Conservation (phyloP, 2,888 invertebrate genomes). For the Spilosoma lubricipeda region DNA sequence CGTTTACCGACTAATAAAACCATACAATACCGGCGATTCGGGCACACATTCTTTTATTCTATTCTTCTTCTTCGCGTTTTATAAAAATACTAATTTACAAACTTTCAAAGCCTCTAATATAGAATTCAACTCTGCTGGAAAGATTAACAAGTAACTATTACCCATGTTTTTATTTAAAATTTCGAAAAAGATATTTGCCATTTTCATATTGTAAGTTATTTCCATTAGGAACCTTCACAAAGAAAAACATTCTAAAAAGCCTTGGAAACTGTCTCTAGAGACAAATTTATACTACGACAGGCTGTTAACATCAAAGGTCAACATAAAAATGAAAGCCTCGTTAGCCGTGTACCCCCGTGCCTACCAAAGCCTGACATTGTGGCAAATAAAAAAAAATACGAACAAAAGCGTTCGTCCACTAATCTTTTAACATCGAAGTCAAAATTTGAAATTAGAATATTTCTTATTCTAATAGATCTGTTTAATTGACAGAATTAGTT, state of each 20-base stretch:
- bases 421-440: not conserved
- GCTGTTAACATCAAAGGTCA: conserved; percentile 5
- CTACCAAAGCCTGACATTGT: not conserved
- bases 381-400: not conserved
- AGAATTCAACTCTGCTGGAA: not conserved
- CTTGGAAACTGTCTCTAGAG: conserved; percentile 2
- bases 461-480: not conserved
- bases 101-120: not conserved
- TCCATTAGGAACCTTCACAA: not conserved
- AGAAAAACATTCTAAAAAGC: not conserved
- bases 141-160: too few relatives aligned
- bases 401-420: not conserved
- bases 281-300: not conserved
- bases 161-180: too few relatives aligned
- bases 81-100: too few relatives aligned
- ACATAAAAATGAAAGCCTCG: not conserved
- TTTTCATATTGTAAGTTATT: not conserved
- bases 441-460: not conserved
- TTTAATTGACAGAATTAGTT: not conserved
- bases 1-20: too few relatives aligned
- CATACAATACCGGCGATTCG: too few relatives aligned
- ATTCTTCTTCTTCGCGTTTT: not conserved
- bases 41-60: not conserved
- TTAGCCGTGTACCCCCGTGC: not conserved
- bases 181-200: too few relatives aligned